phyloP scores from a whole-genome alignment of 2,888 invertebrate species.

The Tetragonisca angustula region DNA sequence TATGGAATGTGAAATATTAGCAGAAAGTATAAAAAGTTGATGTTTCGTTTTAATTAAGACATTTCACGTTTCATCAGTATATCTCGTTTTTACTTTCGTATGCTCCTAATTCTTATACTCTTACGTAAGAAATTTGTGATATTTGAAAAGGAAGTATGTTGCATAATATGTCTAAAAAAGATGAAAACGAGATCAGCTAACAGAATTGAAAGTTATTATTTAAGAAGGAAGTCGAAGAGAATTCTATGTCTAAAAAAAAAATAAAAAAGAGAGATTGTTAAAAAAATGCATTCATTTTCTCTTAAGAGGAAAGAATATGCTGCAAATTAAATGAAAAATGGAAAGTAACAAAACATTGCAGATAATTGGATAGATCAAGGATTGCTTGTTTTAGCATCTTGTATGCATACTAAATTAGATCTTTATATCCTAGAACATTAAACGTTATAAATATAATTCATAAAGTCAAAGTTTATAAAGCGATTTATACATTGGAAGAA shows the following conservation, averaged over 20 bases:
- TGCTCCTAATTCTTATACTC: background rate
- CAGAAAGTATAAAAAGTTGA: background rate
- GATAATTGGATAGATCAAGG: conserved; percentile 6
- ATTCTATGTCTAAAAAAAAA: background rate
- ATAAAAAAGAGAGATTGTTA: no score
- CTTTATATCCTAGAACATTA: background rate
- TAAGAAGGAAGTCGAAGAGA: background rate
- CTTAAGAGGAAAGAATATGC: background rate
- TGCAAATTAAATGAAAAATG: background rate
- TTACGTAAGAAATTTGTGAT: background rate
- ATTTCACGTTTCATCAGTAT: background rate
- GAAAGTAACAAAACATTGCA: background rate
- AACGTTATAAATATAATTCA: background rate
- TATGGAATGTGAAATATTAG: no score
- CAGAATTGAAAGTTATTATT: background rate
- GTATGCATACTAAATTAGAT: background rate
- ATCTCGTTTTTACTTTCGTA: background rate
- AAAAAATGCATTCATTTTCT: background rate
- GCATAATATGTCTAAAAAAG: background rate
- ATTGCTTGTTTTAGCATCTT: background rate
- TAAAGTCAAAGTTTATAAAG: background rate
- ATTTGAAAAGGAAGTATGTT: background rate
- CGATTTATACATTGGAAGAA: background rate
- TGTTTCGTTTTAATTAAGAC: background rate
- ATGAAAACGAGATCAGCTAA: background rate